Evolutionary conservation across 2,888 invertebrate genomes (phyloP).

Genomic region (Cabera pusaria): DNA sequence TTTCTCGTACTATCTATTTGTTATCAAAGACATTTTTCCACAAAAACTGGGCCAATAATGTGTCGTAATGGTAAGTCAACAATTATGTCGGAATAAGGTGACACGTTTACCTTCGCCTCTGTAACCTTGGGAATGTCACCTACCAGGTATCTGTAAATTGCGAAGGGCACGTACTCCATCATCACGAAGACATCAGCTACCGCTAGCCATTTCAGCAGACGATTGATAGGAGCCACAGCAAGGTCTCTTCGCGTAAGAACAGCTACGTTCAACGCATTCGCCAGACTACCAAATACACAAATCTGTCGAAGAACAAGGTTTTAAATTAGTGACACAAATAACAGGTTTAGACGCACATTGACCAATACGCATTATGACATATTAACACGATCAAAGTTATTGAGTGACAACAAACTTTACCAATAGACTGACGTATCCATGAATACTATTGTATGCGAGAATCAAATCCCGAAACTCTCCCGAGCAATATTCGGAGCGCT

Average conservation of each 20-base stretch:
- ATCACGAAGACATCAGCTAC: conserved; percentile 95
- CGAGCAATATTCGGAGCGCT: conserved; percentile 79
- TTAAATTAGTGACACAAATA: too few species aligned
- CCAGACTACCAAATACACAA: conserved; percentile 93
- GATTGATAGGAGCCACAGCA: conserved; percentile 92
- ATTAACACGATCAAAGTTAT: neutral
- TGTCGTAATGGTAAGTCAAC: too few species aligned
- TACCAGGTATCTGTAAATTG: conserved; percentile 73
- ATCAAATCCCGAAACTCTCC: conserved; percentile 84
- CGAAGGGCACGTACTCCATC: conserved; percentile 86
- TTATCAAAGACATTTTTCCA: too few species aligned
- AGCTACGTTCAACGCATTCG: conserved; percentile 94
- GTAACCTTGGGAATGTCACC: too few species aligned
- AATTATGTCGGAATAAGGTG: too few species aligned
- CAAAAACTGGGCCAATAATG: too few species aligned
- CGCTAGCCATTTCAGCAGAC: conserved; percentile 92
- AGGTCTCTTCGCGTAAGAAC: conserved; percentile 93
- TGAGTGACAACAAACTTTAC: conserved; percentile 77
- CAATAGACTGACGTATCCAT: conserved; percentile 92
- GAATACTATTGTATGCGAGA: conserved; percentile 86
- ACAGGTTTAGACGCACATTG: too few species aligned
- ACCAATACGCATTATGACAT: neutral
- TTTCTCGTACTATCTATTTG: too few species aligned
- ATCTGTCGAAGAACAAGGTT: conserved; percentile 85
- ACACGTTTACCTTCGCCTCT: too few species aligned